Conservation (phyloP, 2,113 vertebrate species). For the Emydura subglobosa region DNA sequence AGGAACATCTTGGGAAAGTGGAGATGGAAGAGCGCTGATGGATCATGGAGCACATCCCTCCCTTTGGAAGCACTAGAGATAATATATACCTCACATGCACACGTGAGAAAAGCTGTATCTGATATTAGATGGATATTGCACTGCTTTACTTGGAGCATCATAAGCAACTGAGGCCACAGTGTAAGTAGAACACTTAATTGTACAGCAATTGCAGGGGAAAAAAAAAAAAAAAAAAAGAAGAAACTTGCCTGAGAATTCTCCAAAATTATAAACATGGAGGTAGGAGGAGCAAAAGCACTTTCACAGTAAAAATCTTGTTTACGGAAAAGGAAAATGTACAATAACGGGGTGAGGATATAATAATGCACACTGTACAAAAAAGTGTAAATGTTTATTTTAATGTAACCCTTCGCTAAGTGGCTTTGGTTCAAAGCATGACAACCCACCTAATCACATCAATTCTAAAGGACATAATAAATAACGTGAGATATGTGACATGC, state of each 20-base stretch:
- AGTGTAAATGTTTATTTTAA: background rate
- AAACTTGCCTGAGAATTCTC: background rate
- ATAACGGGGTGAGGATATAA: background rate
- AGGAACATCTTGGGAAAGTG: background rate
- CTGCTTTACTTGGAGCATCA: background rate
- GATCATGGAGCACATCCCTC: background rate
- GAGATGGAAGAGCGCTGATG: background rate
- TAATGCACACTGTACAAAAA: background rate
- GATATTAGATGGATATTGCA: background rate
- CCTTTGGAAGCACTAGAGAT: background rate
- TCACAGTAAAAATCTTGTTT: background rate
- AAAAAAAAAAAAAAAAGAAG: background rate
- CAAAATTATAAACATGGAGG: background rate
- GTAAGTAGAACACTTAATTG: background rate
- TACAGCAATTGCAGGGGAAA: background rate
- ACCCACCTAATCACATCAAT: slow-evolving; percentile 44
- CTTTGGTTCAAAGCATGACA: slow-evolving; percentile 47
- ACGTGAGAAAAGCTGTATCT: background rate
- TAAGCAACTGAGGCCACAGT: background rate
- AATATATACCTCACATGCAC: accelerated
- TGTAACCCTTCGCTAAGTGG: slow-evolving; percentile 21
- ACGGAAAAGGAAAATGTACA: background rate
- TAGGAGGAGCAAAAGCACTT: background rate
- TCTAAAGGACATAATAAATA: slow-evolving; percentile 43
- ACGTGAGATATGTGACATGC: slow-evolving; percentile 31